Percentiles rank a stretch among this genome's conserved stretches.
Evolutionary conservation across 2,797 vertebrate species (phyloP).

Genomic region (Poeciliopsis gracilis): DNA sequence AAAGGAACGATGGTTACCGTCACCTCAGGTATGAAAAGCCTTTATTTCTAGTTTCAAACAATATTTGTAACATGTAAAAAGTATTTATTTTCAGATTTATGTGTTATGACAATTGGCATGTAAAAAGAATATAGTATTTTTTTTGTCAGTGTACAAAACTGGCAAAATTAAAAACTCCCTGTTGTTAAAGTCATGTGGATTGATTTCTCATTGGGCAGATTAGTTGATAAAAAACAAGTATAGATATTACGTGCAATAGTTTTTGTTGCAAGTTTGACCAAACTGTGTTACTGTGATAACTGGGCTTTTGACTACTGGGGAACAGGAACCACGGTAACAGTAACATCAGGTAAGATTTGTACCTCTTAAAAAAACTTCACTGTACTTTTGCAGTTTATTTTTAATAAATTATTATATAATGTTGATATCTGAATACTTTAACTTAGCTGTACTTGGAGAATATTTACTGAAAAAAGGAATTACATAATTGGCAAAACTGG

Average conservation of each 20-base stretch:
- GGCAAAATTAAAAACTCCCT: not conserved
- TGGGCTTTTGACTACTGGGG: conserved; percentile 54
- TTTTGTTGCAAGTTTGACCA: not conserved
- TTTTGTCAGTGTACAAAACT: not conserved
- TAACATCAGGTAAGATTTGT: conserved; percentile 8
- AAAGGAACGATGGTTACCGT: conserved; percentile 73
- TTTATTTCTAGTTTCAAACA: not conserved
- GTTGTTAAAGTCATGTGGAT: not conserved
- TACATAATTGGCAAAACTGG: not conserved
- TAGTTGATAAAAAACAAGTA: not conserved
- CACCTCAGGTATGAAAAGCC: conserved; percentile 61
- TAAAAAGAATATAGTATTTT: not conserved
- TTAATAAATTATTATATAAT: not conserved
- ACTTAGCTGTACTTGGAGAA: not conserved
- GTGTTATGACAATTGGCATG: not conserved
- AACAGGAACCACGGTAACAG: conserved; percentile 49
- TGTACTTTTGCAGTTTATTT: not conserved
- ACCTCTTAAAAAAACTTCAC: not conserved
- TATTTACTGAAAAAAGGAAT: not conserved
- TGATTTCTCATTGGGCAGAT: not conserved
- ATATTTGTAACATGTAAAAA: not conserved
- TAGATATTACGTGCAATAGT: not conserved
- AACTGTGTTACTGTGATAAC: not conserved
- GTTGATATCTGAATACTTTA: not conserved
- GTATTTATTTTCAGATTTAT: not conserved